Conservation (phyloP, 2,888 invertebrate species). For the Drosophila meridionalis region DNA sequence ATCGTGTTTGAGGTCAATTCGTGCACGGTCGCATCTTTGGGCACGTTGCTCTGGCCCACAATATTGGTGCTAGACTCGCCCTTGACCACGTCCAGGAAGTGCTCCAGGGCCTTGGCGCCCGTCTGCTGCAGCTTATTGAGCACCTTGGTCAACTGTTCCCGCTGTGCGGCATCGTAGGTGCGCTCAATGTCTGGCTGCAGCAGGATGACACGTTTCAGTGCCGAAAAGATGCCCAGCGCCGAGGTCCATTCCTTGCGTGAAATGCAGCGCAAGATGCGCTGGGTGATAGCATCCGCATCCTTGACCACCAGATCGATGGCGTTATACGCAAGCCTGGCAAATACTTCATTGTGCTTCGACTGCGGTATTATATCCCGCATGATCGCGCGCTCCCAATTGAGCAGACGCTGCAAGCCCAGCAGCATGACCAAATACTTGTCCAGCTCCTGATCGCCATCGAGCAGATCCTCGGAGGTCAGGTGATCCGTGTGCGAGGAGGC, state of each 20-base stretch:
- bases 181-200: constrained; percentile 93
- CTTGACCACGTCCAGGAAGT: constrained; percentile 95
- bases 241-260: constrained; percentile 92
- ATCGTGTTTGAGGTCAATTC: constrained; percentile 97
- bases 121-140: constrained; percentile 91
- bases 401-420: constrained; percentile 92
- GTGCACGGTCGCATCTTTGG: constrained; percentile 99
- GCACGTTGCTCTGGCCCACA: constrained; percentile 86
- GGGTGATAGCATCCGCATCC: constrained; percentile 94
- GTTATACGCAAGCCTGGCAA: constrained; percentile 92
- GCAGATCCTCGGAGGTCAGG: constrained; percentile 82
- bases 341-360: constrained; percentile 92
- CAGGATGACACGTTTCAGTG: constrained; percentile 90
- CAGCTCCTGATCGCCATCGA: constrained; percentile 91
- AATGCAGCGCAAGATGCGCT: constrained; percentile 91
- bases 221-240: constrained; percentile 92
- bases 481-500: constrained; percentile 84
- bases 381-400: constrained; percentile 93
- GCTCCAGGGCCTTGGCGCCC: constrained; percentile 95
- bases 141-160: constrained; percentile 90
- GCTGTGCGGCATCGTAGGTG: constrained; percentile 89
- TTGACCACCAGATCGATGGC: constrained; percentile 93
- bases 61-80: constrained; percentile 91
- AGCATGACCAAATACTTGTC: constrained; percentile 93
- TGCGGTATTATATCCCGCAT: constrained; percentile 94